Evolutionary conservation across 2,113 vertebrate species (phyloP).

Genomic region (Chlorodrepanis virens): DNA sequence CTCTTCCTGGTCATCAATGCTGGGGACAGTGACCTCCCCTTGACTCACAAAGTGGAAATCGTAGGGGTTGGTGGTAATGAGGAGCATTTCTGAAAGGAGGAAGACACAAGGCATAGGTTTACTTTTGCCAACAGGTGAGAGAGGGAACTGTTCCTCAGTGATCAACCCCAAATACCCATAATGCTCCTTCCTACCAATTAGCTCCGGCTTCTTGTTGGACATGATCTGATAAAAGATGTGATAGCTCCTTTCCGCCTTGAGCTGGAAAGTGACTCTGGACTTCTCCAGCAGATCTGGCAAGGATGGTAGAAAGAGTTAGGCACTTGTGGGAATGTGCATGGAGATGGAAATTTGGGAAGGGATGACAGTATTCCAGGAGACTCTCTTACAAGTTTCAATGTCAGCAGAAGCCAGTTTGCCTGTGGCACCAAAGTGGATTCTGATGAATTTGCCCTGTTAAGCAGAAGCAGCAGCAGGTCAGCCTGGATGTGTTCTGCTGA

Average conservation of each 20-base stretch:
- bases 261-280: conserved; percentile 62
- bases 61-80: neutral
- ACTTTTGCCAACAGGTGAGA: too few species aligned
- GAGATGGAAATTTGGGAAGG: too few species aligned
- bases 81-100: too few species aligned
- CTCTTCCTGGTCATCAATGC: neutral
- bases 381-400: conserved; percentile 71
- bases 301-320: too few species aligned
- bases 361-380: too few species aligned
- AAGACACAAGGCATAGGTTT: too few species aligned
- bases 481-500: too few species aligned
- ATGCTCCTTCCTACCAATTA: conserved; percentile 85
- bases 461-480: too few species aligned
- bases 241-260: conserved; percentile 56
- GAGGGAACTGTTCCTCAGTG: too few species aligned
- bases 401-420: conserved; percentile 91
- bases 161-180: too few species aligned
- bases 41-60: neutral
- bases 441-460: conserved; percentile 88
- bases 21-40: neutral
- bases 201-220: conserved; percentile 85
- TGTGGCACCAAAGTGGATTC: conserved; percentile 89
- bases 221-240: conserved; percentile 83
- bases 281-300: conserved; percentile 74
- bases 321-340: too few species aligned